Base-by-base conservation (phyloP, 2,797 vertebrate genomes). In the Cossypha heuglini region DNA sequence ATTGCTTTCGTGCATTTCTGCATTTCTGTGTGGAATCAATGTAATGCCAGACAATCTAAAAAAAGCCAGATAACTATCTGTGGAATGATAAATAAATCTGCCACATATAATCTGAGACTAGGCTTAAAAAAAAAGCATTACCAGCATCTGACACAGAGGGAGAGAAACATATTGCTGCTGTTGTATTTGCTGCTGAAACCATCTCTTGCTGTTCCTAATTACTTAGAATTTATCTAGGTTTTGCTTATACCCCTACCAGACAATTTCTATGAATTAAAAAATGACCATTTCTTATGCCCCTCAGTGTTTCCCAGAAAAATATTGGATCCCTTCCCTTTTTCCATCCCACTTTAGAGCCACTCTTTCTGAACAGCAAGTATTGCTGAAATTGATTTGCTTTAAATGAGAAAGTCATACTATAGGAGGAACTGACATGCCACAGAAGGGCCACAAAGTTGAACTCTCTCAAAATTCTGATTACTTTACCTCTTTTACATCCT, bases 1-100 rank as follows among this genome's bases (percentile, higher is more conserved):
- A 40, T 71, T 82, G 59, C 28, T 84, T 59, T 45, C 19, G 24
- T 79, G 59, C 11, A 66, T 92, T 72, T 95, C 79, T 72, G 37
- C 20, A 51, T 64, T 86, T 93, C 67, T 81, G 26, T 75, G 48
- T 43, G 76, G 66, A 90, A 94, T 78, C 48, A 49, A 29, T 69
- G 26, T 22, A 83, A 75, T 63, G 24, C 51, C 69, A 78, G 40
- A 69, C 26, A 90, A 75, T 42, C 61, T 77, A 26, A 40, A 80
- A 80, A 86, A 86, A 86, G 35, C 10, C 37, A 80, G 69, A 94
- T 72, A 86, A 77, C 58, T 72, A 77, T 80, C 72, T 66, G 75
- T 75, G 71, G 80, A 92, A 92, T 79, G 76, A 76, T 69, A 89
- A 92, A 75, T 93, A 94, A 91, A 93, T 94, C 85, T 96, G 79